Conservation (phyloP, 2,888 invertebrate genomes). For the Eudiplozoon nipponicum region DNA sequence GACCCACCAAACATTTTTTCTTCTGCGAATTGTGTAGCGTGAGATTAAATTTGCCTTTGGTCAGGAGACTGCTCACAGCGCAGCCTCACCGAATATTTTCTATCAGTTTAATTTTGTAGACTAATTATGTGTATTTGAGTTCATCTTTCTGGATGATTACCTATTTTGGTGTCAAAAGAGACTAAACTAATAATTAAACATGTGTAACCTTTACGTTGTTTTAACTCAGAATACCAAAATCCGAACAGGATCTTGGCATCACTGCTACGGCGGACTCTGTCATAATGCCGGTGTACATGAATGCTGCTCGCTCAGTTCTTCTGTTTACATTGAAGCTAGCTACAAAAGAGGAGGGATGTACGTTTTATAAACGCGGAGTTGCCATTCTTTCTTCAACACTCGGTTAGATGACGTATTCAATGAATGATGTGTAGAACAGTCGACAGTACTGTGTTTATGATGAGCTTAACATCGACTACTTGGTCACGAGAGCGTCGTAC, state of each 20-base stretch:
- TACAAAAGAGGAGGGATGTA: constrained; percentile 56
- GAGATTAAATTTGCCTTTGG: too few species aligned
- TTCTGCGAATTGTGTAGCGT: too few species aligned
- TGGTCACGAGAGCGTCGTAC: too few species aligned
- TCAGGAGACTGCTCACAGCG: too few species aligned
- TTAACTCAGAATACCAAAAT: neutral
- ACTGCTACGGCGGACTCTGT: constrained; percentile 29
- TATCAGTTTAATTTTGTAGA: too few species aligned
- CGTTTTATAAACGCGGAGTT: constrained; percentile 89
- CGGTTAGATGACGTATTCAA: too few species aligned
- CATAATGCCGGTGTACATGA: constrained; percentile 73
- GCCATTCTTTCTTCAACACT: constrained; percentile 56
- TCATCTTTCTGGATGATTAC: too few species aligned
- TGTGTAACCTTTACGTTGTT: neutral
- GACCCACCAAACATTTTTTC: too few species aligned
- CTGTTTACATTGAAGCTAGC: constrained; percentile 74
- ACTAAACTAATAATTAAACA: neutral
- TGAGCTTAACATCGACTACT: too few species aligned
- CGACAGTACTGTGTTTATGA: too few species aligned
- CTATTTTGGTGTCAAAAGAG: neutral
- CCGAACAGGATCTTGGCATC: constrained; percentile 5
- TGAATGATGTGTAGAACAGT: too few species aligned
- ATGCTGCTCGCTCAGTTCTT: constrained; percentile 66
- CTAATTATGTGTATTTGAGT: neutral
- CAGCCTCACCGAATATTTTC: neutral